Base-by-base conservation (phyloP, 2,113 vertebrate genomes). In the Neolamprologus tretocephalus region DNA sequence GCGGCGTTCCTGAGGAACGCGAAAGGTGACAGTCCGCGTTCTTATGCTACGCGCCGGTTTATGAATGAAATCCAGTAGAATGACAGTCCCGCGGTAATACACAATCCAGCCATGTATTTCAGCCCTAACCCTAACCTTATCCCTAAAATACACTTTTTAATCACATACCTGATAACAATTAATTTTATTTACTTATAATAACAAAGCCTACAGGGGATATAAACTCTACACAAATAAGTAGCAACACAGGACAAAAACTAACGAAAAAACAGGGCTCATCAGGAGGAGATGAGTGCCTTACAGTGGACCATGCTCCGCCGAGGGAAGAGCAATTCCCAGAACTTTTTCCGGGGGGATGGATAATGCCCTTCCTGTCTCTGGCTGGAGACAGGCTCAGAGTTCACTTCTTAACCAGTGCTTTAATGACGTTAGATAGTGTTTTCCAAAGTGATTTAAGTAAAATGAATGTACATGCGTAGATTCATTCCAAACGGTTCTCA, bases 21-120 rank as follows among this genome's bases (percentile, higher is more conserved):
- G 3, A 63, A 63, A 63, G 58, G 58, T 63, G 28, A 63, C 16
- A 0, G 3, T 4, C 58, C 0, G 2, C 9, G 1, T 0, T 63
- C 58, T 35, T 63, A 63, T 2, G 58, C 4, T 63, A 63, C 3
- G 1, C 0, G 3, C 31, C 4, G 0, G 17, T 0, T 63, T 63
- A 11, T 63, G 3, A 2, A 35, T 7, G 58, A 63, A 19, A 35
- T 19, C 58, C 31, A 63, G 58, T 63, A 35, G 3, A 35, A 63
- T 63, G 6, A 35, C 31, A 63, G 31, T 63, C 16, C 58, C 9
- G 5, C 1, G 0, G 4, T 63, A 63, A 63, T 63, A 35, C 16
- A 63, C 58, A 63, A 63, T 35, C 16, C 31, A 63, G 58, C 31
- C 31, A 63, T 63, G 58, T 35, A 35, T 63, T 35, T 63, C 58